Conservation (phyloP, 2,113 vertebrate species). For the Hystrix brachyura region DNA sequence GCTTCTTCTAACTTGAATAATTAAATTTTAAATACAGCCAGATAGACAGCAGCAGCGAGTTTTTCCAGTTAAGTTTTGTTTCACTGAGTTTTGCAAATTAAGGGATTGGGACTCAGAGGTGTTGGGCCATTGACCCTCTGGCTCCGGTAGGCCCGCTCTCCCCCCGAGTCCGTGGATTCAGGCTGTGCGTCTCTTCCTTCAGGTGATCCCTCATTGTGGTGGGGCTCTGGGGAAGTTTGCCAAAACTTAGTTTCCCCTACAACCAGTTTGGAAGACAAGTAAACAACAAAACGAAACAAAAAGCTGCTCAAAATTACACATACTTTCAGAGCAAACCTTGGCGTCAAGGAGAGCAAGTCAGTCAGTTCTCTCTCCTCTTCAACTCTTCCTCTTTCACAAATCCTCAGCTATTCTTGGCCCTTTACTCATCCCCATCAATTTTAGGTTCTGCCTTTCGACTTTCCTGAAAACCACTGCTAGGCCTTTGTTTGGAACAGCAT, state of each 20-base stretch:
- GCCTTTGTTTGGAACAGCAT: neutral
- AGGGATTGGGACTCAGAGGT: neutral
- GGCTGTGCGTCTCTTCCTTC: neutral
- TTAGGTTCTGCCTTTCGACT: neutral
- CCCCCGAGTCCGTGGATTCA: neutral
- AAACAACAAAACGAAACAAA: neutral
- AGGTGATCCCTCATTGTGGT: neutral
- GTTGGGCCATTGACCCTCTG: neutral
- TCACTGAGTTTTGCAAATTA: slow-evolving; percentile 15
- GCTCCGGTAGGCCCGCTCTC: neutral
- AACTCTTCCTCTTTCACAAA: neutral
- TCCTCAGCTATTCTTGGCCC: neutral
- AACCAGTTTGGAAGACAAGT: neutral
- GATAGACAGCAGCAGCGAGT: neutral
- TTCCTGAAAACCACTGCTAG: neutral
- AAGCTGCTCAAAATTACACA: neutral
- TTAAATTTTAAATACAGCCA: neutral
- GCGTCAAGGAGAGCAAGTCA: neutral
- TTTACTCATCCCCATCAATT: neutral
- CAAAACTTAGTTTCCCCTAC: neutral
- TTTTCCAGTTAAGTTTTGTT: neutral
- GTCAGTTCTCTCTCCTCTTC: neutral
- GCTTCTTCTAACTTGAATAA: slow-evolving; percentile 9
- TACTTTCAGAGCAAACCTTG: neutral
- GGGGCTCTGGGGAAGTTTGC: neutral